Conservation (phyloP, 2,888 invertebrate genomes). For the Arctia plantaginis region DNA sequence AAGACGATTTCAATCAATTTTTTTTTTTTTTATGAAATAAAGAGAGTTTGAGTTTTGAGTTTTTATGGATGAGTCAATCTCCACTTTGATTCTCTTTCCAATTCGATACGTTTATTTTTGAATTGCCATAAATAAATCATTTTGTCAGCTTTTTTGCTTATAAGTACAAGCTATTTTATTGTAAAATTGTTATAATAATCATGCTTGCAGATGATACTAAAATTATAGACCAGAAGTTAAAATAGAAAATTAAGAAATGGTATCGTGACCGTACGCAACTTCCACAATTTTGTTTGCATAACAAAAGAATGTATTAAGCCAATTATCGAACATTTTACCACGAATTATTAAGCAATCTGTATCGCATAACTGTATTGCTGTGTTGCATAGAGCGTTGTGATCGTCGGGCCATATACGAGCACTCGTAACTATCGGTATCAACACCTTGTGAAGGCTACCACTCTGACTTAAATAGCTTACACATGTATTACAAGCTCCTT, state of each 20-base stretch:
- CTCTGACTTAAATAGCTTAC: constrained; percentile 20
- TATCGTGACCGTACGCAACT: not conserved
- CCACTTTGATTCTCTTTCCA: too few relatives aligned
- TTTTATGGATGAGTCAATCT: too few relatives aligned
- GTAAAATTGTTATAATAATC: not conserved
- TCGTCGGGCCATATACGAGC: constrained; percentile 56
- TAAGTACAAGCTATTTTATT: too few relatives aligned
- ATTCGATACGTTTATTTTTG: too few relatives aligned
- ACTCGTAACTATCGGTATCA: constrained; percentile 52
- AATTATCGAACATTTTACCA: constrained; percentile 46
- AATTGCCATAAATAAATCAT: not conserved
- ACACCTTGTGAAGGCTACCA: constrained; percentile 56
- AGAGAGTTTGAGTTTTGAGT: too few relatives aligned
- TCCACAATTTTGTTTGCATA: not conserved
- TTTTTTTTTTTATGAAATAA: too few relatives aligned
- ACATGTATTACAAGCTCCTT: not conserved
- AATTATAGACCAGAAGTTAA: not conserved
- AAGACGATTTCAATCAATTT: too few relatives aligned
- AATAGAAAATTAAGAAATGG: not conserved
- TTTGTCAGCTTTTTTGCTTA: not conserved
- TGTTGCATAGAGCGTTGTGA: constrained; percentile 56
- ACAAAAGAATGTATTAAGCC: constrained; percentile 7
- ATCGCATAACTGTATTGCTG: constrained; percentile 55
- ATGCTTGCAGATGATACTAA: not conserved
- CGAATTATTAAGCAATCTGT: constrained; percentile 61